These are phyloP conservation scores for Pipa parva DNA, from an alignment of 2,113 vertebrate species.

Conservation along the genomic window DNA sequence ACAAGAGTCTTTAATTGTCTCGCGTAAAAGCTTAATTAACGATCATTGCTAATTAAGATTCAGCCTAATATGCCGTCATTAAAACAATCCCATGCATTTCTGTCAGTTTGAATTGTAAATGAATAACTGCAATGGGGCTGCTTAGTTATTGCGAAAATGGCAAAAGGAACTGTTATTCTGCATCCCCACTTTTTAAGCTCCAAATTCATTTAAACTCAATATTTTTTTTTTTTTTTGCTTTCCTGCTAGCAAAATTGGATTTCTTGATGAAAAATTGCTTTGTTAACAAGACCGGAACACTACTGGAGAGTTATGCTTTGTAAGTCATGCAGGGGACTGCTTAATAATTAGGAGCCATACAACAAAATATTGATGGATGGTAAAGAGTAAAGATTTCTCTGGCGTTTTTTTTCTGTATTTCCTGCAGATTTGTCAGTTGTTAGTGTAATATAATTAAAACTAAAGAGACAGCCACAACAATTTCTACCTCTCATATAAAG, in stretches of 20 bases:
- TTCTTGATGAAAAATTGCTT: background rate
- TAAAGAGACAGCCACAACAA: too few species aligned
- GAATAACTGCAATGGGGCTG: background rate
- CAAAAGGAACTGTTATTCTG: too few species aligned
- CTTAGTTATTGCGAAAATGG: too few species aligned
- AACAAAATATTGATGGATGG: background rate
- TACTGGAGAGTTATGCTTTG: background rate
- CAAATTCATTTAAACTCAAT: background rate
- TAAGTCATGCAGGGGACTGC: background rate
- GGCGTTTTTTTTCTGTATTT: too few species aligned
- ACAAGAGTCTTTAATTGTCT: slow-evolving; percentile 57
- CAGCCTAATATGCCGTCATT: slow-evolving; percentile 53
- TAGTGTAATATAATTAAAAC: too few species aligned
- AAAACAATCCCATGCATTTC: slow-evolving; percentile 28
- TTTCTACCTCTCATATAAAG: too few species aligned
- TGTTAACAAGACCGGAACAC: background rate
- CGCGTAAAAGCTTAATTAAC: slow-evolving; percentile 62
- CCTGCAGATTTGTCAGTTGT: too few species aligned
- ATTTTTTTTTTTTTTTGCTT: background rate
- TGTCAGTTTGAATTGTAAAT: too few species aligned
- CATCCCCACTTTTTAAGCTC: background rate
- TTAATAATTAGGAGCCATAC: slow-evolving; percentile 1
- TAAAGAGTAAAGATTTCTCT: too few species aligned
- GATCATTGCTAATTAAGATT: slow-evolving; percentile 55
- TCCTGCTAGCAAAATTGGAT: background rate